Conservation (phyloP, 2,888 invertebrate genomes). For the Ceratothoa steindachneri region DNA sequence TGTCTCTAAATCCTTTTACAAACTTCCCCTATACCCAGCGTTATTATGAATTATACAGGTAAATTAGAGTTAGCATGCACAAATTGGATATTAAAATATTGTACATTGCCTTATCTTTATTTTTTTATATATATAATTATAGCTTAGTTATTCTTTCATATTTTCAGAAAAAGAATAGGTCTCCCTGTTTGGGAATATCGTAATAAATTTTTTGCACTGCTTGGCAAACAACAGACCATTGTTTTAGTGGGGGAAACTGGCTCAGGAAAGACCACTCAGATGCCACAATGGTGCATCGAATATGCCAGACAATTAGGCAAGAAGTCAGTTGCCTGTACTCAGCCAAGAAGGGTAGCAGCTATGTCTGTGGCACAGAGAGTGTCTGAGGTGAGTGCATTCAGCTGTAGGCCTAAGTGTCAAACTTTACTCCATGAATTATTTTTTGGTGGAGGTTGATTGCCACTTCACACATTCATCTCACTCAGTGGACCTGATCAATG, state of each 20-base stretch:
- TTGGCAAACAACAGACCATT: slow-evolving; percentile 89
- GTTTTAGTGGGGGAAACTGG: slow-evolving; percentile 98
- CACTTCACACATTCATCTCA: too few relatives aligned
- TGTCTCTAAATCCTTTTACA: slow-evolving; percentile 68
- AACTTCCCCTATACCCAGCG: slow-evolving; percentile 78
- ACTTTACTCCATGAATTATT: too few relatives aligned
- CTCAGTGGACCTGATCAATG: too few relatives aligned
- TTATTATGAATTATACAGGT: slow-evolving; percentile 55
- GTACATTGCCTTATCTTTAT: neutral
- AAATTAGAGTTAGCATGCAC: neutral
- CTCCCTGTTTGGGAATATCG: slow-evolving; percentile 98
- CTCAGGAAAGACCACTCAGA: slow-evolving; percentile 99
- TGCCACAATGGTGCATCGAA: slow-evolving; percentile 92
- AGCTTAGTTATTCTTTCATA: neutral
- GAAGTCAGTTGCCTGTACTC: slow-evolving; percentile 90
- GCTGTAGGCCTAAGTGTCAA: neutral
- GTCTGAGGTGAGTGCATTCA: slow-evolving; percentile 67
- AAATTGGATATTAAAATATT: too few relatives aligned
- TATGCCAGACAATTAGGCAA: slow-evolving; percentile 64
- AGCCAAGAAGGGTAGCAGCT: slow-evolving; percentile 94
- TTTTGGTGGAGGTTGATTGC: too few relatives aligned
- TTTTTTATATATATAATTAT: neutral
- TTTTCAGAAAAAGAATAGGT: slow-evolving; percentile 71
- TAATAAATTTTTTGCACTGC: slow-evolving; percentile 86
- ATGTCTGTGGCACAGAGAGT: slow-evolving; percentile 99